These are phyloP conservation scores for Nomada lathburiana DNA, from an alignment of 2,888 invertebrate genomes.

Conservation along the genomic window DNA sequence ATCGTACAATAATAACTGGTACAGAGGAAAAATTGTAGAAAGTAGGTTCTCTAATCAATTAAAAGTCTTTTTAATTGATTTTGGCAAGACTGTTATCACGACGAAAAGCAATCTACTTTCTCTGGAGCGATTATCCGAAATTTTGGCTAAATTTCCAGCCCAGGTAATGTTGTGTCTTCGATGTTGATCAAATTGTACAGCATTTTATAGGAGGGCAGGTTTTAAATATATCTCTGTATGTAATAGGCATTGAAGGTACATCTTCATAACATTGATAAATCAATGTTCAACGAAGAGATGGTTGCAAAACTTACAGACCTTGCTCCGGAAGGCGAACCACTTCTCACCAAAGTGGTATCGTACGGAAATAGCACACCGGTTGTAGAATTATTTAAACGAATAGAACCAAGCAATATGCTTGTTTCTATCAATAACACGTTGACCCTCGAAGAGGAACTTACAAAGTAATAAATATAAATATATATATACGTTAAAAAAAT, in stretches of 20 bases:
- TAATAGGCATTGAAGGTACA: constrained; percentile 84
- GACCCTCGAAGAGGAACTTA: constrained; percentile 87
- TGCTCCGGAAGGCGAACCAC: constrained; percentile 86
- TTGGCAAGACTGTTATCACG: constrained; percentile 85
- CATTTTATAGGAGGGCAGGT: not conserved
- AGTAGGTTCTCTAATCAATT: constrained; percentile 81
- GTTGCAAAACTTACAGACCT: constrained; percentile 81
- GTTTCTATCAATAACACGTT: constrained; percentile 90
- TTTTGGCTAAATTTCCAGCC: constrained; percentile 82
- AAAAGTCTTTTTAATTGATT: constrained; percentile 86
- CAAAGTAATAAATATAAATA: constrained; percentile 80
- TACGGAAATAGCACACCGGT: constrained; percentile 80
- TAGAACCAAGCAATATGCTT: constrained; percentile 87
- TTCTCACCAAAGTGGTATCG: constrained; percentile 85
- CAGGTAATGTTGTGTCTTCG: constrained; percentile 79
- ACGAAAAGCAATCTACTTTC: constrained; percentile 82
- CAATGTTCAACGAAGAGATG: constrained; percentile 83
- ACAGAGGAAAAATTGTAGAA: constrained; percentile 85
- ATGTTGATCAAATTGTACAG: not conserved
- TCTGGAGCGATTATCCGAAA: constrained; percentile 84
- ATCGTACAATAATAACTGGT: constrained; percentile 84
- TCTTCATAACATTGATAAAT: constrained; percentile 86
- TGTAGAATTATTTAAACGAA: constrained; percentile 90
- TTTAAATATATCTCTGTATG: not conserved
- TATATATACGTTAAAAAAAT: not conserved